Evolutionary conservation across 2,888 invertebrate genomes (phyloP).

Genomic region (Andrena haemorrhoa): DNA sequence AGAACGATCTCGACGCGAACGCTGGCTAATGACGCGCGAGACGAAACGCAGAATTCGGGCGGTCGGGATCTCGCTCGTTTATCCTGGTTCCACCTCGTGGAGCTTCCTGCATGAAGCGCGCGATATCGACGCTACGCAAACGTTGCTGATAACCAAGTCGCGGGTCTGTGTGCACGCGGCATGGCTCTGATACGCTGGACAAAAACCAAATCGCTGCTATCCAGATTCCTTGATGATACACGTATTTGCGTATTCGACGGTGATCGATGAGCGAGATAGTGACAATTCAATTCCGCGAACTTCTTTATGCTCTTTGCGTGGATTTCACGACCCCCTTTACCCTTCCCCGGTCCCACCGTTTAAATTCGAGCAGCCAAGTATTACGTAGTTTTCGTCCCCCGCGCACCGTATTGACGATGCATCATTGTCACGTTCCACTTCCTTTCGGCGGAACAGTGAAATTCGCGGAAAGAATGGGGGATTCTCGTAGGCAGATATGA

Average conservation of each 20-base stretch:
- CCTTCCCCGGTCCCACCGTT: not conserved
- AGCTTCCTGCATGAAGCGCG: constrained; percentile 39
- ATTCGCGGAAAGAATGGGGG: constrained; percentile 44
- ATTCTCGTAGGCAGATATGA: constrained; percentile 57
- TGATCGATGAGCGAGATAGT: constrained; percentile 5
- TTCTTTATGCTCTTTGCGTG: not conserved
- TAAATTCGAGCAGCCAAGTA: constrained; percentile 5
- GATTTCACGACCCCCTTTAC: not conserved
- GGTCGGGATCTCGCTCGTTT: constrained; percentile 48
- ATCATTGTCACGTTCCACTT: constrained; percentile 53
- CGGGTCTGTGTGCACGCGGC: constrained; percentile 10
- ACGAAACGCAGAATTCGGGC: constrained; percentile 34
- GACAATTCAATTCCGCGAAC: constrained; percentile 10
- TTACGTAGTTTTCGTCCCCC: not conserved
- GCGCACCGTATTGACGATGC: constrained; percentile 44
- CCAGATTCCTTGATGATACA: constrained; percentile 29
- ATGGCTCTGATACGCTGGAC: constrained; percentile 40
- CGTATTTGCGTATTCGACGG: constrained; percentile 10
- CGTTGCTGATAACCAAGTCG: constrained; percentile 40
- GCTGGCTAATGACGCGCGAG: constrained; percentile 47
- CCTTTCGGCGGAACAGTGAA: constrained; percentile 27
- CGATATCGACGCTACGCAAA: constrained; percentile 55
- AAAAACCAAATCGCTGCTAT: constrained; percentile 22
- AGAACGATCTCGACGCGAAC: constrained; percentile 27
- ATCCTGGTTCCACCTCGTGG: constrained; percentile 52